Base-by-base conservation (phyloP, 2,113 vertebrate genomes). In the Rafetus swinhoei region DNA sequence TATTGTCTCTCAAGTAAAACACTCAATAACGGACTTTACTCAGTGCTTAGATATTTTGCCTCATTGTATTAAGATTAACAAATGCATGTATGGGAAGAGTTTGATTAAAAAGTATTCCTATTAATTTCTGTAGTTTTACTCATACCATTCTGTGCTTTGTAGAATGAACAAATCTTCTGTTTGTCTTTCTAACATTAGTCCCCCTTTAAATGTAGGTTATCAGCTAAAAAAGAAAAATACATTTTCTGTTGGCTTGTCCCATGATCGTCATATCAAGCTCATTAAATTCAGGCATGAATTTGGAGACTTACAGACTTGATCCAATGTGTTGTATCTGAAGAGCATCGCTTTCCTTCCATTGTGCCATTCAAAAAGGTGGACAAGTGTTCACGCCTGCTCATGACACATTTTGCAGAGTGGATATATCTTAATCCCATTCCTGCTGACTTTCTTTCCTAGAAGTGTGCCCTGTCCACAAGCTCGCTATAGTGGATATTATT, bases 41-140 rank as follows among this genome's bases (percentile, higher is more conserved):
- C 27, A 32, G 60, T 16, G 60, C 60, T 92, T 88, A 88, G 85
- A 93, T 87, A 93, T 72, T 65, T 79, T 65, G 82, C 93, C 79
- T 95, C 60, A 86, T 94, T 92, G 77, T 65, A 21, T 91, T 91
- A 62, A 88, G 94, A 81, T 59, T 13, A 91, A 74, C 35, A 74
- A 95, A 86, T 13, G 80, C 69, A 35, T 5, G 56, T 25, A 24
- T 65, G 45, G 55, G 57, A 86, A 74, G 8, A 79, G 9, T 94
- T 86, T 65, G 60, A 79, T 79, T 45, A 72, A 87, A 82, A 11
- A 29, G 4, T 0, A 0, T 24, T 69, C 32, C 18, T 0, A 0
- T 24, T 76, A 21, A 39, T 55, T 19, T 88, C 19, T 80, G 35
- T n/a, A 89, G 69, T 89, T 85, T 22, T 94, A 90, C 86, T 87